These are phyloP conservation scores for Carcina quercana DNA, from an alignment of 2,888 invertebrate genomes.

Conservation along the genomic window DNA sequence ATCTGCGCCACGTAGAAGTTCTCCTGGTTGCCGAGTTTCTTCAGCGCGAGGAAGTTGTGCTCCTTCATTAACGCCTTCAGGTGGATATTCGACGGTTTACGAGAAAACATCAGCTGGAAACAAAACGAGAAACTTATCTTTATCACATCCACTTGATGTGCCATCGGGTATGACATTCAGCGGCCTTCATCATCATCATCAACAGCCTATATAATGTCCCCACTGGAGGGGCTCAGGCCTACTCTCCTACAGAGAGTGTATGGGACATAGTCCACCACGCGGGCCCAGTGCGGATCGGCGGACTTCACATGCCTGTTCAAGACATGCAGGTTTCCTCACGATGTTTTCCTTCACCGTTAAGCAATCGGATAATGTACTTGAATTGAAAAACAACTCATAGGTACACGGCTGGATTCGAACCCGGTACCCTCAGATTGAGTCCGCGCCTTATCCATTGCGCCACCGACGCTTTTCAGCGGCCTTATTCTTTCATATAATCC, in stretches of 20 bases:
- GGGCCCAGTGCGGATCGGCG: too few species aligned
- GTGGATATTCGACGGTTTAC: constrained; percentile 30
- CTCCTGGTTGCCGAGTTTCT: constrained; percentile 25
- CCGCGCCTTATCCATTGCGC: too few species aligned
- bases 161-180: neutral
- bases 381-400: too few species aligned
- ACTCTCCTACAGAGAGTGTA: neutral
- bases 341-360: too few species aligned
- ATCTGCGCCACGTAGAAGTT: constrained; percentile 36
- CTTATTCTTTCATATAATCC: too few species aligned
- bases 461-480: too few species aligned
- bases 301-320: too few species aligned
- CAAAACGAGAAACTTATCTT: neutral
- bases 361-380: too few species aligned
- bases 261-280: too few species aligned
- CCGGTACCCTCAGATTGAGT: too few species aligned
- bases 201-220: neutral
- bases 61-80: constrained; percentile 31
- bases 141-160: neutral
- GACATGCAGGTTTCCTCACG: too few species aligned
- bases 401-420: too few species aligned
- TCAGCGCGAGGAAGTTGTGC: constrained; percentile 33
- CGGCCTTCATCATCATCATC: neutral
- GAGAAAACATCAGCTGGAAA: constrained; percentile 21
- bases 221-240: neutral